Base-by-base conservation (phyloP, 2,888 invertebrate genomes). In the Synanthedon formicaeformis region DNA sequence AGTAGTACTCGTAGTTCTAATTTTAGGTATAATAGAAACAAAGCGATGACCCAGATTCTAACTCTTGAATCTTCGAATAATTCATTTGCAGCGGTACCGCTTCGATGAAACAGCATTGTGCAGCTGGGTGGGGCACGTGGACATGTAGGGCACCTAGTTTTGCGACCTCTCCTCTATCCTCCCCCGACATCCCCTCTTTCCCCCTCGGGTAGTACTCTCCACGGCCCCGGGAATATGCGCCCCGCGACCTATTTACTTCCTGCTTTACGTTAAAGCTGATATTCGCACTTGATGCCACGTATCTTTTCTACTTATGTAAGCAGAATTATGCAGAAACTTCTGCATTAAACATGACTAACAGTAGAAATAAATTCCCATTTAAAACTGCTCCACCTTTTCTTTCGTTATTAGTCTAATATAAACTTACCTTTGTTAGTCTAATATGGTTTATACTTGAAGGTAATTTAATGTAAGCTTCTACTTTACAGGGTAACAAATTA, bases 111-210 rank as follows among this genome's bases (percentile, higher is more conserved):
- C 67, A 65, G 57, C 64, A 51, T 52, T 34, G 34, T 34, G 34
- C 34, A 34, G 34, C 34, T 34, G 34, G 34, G 34, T 34, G 34
- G 34, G 34, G 34, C 34, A 34, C 34, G 34, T 34, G 34, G 10
- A 34, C 14, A 81, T 75, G 71, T 81, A 79, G 79, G 81, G 65
- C 79, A 82, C 81, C 81, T 74, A 78, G 73, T 80, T 78, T 60
- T 57, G 51, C 52, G 54, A 57, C 55, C 51, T 52, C 57, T 52
- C 55, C 52, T 48, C 59, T 53, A 59, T 58, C 41, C 48, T 41
- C 50, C 51, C 51, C 34, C 34, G 34, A 10, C 10, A 34, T 34
- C 8, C 34, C 34, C 34, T 34, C 34, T 34, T 34, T 34, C 34
- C 34, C 55, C 53, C 27, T 56, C 55, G 52, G 52, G 58, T 56